These are phyloP conservation scores for Intoshia linei DNA, from an alignment of 1,140 invertebrate species.

Conservation along the genomic window DNA sequence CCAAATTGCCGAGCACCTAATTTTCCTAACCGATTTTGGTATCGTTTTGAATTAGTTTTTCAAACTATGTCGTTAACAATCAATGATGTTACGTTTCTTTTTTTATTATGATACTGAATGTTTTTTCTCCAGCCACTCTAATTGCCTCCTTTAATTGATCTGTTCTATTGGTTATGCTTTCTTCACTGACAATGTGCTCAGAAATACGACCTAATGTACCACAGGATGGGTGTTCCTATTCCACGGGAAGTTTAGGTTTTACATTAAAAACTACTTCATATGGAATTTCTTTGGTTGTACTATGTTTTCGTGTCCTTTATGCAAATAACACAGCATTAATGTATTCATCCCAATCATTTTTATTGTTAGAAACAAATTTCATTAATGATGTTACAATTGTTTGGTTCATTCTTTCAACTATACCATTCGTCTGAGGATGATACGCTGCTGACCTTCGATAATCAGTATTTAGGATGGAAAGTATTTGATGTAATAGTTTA, in stretches of 20 bases:
- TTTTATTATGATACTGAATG: too few relatives aligned
- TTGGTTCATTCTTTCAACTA: constrained; percentile 8
- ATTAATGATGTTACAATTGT: constrained; percentile 9
- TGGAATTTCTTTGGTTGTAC: neutral
- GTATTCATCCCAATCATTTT: constrained; percentile 10
- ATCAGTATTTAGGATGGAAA: constrained; percentile 6
- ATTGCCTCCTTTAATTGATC: too few relatives aligned
- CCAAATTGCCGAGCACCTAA: too few relatives aligned
- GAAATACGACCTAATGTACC: too few relatives aligned
- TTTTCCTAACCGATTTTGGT: too few relatives aligned
- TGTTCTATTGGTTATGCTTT: too few relatives aligned
- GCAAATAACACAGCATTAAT: constrained; percentile 7
- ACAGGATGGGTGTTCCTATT: too few relatives aligned
- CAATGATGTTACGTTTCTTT: too few relatives aligned
- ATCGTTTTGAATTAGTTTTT: too few relatives aligned
- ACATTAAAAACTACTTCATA: neutral
- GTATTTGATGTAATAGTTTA: constrained; percentile 7
- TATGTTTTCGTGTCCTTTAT: constrained; percentile 1
- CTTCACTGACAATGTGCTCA: too few relatives aligned
- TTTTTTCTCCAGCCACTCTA: too few relatives aligned
- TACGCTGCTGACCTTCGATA: constrained; percentile 8
- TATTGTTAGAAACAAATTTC: constrained; percentile 7
- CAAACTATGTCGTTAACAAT: too few relatives aligned
- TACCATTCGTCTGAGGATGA: constrained; percentile 11
- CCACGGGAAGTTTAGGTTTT: neutral